Evolutionary conservation across 2,113 vertebrate species (phyloP).

Genomic region (Sigmodon hispidus): DNA sequence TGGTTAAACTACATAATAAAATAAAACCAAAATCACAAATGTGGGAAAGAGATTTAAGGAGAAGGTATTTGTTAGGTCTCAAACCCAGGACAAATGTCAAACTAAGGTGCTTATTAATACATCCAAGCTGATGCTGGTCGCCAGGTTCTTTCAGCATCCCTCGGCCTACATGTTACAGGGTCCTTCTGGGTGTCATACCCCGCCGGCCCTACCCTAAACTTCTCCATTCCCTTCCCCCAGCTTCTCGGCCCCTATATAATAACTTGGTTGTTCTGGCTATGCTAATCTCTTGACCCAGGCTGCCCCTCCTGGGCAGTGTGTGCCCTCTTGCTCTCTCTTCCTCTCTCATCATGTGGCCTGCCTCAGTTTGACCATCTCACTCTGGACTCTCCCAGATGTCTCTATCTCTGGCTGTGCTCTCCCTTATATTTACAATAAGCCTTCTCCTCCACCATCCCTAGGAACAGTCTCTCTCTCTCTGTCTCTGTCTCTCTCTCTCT

Average conservation of each 20-base stretch:
- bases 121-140: not conserved
- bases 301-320: not conserved
- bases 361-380: not conserved
- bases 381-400: not conserved
- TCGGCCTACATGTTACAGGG: not conserved
- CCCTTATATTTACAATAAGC: not conserved
- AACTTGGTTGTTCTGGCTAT: not conserved
- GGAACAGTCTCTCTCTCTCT: not conserved
- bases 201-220: not conserved
- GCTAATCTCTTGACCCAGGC: not conserved
- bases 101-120: not conserved
- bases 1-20: not conserved
- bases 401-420: not conserved
- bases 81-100: not conserved
- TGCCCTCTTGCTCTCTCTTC: not conserved
- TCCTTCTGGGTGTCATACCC: not conserved
- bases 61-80: not conserved
- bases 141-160: not conserved
- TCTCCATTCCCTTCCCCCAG: not conserved
- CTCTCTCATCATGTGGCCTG: not conserved
- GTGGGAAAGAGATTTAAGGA: not conserved
- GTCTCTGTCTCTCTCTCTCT: not conserved
- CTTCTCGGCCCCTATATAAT: not conserved
- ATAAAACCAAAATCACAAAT: not conserved
- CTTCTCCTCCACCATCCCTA: not conserved